A percentile compares a stretch with the other conserved stretches of the same genome.
phyloP scores from a whole-genome alignment of 1,140 invertebrate genomes.

The Drosophila navojoa region DNA sequence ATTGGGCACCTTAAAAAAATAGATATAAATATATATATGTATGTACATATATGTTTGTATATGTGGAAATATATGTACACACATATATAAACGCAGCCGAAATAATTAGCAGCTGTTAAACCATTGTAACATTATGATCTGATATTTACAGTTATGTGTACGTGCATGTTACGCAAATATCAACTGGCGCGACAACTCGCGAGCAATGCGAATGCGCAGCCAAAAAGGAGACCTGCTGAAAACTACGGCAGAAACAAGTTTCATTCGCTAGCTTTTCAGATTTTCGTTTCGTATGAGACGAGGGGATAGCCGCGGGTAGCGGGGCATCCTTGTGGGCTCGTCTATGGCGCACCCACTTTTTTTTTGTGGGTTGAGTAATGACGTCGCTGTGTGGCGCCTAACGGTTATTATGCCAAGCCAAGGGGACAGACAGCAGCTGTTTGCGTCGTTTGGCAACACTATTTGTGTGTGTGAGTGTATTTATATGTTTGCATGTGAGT shows the following conservation, averaged over 20 bases:
- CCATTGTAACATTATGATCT: not conserved
- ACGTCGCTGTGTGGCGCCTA: conserved; percentile 41
- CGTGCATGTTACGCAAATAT: conserved; percentile 62
- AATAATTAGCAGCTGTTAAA: conserved; percentile 1
- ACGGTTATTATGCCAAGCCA: conserved; percentile 44
- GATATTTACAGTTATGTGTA: conserved; percentile 4
- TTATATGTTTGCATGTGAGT: conserved; percentile 23
- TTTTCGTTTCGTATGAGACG: not conserved
- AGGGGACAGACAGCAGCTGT: not conserved
- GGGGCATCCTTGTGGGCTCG: conserved; percentile 59
- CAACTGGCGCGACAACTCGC: conserved; percentile 59
- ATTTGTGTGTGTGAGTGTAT: not conserved
- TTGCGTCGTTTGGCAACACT: conserved; percentile 6
- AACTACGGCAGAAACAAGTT: conserved; percentile 60
- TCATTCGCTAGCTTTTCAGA: conserved; percentile 16
- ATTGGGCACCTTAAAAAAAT: conserved; percentile 3
- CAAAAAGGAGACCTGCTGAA: conserved; percentile 20
- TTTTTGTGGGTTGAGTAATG: conserved; percentile 64
- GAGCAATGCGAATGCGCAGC: conserved; percentile 31
- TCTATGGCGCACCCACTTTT: conserved; percentile 71
- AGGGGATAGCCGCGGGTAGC: not conserved
- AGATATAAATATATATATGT: too few species aligned
- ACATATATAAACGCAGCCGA: not conserved
- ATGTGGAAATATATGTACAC: too few species aligned
- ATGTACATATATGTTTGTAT: not conserved